Base-by-base conservation (phyloP, 2,113 vertebrate species). In the Illadopsis cleaveri region DNA sequence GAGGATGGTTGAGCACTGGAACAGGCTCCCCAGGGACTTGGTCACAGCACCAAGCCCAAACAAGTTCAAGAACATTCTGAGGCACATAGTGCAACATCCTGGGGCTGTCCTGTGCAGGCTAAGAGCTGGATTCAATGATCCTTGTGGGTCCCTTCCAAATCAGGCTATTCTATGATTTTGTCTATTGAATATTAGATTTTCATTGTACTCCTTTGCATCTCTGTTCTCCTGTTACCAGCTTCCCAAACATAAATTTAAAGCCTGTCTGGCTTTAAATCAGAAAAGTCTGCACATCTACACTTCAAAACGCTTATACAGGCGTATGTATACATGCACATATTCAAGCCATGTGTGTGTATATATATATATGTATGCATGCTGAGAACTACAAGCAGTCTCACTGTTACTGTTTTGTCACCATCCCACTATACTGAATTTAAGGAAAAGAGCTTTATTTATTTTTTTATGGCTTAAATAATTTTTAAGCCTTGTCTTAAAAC, bases 21-120 rank as follows among this genome's bases (percentile, higher is more conserved):
- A 28, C n/a, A 60, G 27, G 23, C 12, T 69, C 18, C 12, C 15
- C 19, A 45, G 12, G 33, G 38, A 38, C 11, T 38, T 38, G 33
- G 28, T 53, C 9, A 51, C 10, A 68, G 27, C 22, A 77, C 5
- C 28, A 77, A 51, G 18, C 22, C 83, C 0, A 0, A 38, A 27
- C 33, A 19, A 12, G 25, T 51, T 58, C 25, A 51, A 27, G 33
- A 51, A 44, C 11, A 12, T 50, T 51, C 31, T 86, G 53, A 58
- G 27, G 27, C 21, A 68, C 15, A 8, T 27, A 33, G 17, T 51
- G 22, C 68, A 33, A 58, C 33, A 51, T 33, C 17, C 33, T 44
- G 44, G 44, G 21, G 7, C 27, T 68, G 72, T 44, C 22, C 37
- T 51, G 27, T 60, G 6, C 37, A 44, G 37, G 17, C 14, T 60